Conservation (phyloP, 2,888 invertebrate species). For the Nematopogon swammerdamellus region DNA sequence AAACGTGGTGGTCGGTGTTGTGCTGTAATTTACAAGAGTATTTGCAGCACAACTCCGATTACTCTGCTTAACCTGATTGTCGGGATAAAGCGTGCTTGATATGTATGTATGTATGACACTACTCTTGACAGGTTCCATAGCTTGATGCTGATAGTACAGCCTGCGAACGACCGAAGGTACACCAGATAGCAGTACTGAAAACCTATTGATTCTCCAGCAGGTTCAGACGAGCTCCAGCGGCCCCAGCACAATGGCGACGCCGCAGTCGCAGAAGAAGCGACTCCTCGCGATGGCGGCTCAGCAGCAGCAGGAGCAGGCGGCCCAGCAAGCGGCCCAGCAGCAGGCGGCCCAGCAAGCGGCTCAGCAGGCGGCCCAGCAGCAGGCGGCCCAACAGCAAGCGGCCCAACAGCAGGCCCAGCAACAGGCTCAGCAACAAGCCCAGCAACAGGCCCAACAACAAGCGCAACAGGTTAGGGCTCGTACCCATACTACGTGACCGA, state of each 20-base stretch:
- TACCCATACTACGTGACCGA: too few species aligned
- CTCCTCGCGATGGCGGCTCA: conserved; percentile 76
- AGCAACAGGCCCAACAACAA: conserved; percentile 54
- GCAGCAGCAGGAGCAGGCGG: conserved; percentile 32
- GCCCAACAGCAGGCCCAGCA: background rate
- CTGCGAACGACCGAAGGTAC: too few species aligned
- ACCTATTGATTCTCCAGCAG: background rate
- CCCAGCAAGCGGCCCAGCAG: conserved; percentile 46
- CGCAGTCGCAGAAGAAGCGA: conserved; percentile 86
- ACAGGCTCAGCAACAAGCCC: conserved; percentile 26
- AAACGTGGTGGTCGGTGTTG: too few species aligned
- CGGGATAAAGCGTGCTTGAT: background rate
- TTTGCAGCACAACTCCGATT: too few species aligned
- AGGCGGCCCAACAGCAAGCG: conserved; percentile 1
- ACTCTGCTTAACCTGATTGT: too few species aligned
- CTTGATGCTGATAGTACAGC: too few species aligned
- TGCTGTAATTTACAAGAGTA: too few species aligned
- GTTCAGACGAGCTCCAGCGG: conserved; percentile 17
- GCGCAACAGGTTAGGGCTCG: too few species aligned
- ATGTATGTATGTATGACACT: conserved; percentile 18
- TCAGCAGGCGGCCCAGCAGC: background rate
- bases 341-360: conserved; percentile 34
- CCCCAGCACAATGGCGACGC: conserved; percentile 35
- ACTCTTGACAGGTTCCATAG: too few species aligned
- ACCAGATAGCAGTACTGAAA: too few species aligned